phyloP scores from a whole-genome alignment of 2,888 invertebrate genomes.

The Catocala nupta region DNA sequence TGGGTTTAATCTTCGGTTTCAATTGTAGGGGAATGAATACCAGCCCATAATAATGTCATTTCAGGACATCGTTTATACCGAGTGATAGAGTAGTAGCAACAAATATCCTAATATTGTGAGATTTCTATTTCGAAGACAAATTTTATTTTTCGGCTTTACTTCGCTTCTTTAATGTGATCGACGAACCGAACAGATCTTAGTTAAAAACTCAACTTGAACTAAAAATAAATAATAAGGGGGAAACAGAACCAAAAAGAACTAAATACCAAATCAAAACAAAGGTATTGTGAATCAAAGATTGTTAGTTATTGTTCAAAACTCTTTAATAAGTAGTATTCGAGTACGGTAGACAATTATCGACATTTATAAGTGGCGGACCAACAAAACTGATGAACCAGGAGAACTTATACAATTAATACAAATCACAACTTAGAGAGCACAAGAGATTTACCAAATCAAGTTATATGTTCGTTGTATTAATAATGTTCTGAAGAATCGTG shows the following conservation, averaged over 20 bases:
- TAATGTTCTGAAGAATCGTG: conserved; percentile 2
- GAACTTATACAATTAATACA: conserved; percentile 47
- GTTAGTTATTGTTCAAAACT: conserved; percentile 6
- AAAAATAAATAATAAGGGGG: neutral
- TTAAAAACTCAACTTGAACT: too few species aligned
- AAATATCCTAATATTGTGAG: too few species aligned
- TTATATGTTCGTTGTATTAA: conserved; percentile 51
- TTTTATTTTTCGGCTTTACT: too few species aligned
- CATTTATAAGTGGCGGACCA: conserved; percentile 27
- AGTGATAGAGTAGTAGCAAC: too few species aligned
- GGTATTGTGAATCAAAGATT: conserved; percentile 8
- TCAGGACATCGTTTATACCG: too few species aligned
- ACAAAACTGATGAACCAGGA: conserved; percentile 11
- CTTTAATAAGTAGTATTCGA: conserved; percentile 17
- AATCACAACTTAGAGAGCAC: conserved; percentile 68
- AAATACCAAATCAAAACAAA: conserved; percentile 3
- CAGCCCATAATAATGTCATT: too few species aligned
- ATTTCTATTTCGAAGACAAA: too few species aligned
- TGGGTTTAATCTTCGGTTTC: too few species aligned
- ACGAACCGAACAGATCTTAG: too few species aligned
- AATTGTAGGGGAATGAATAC: too few species aligned
- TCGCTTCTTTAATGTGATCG: too few species aligned
- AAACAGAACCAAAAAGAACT: neutral
- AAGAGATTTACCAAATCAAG: conserved; percentile 26
- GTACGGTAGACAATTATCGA: conserved; percentile 26